phyloP scores from a whole-genome alignment of 1,140 invertebrate species.

The Caenorhabditis elegans region DNA sequence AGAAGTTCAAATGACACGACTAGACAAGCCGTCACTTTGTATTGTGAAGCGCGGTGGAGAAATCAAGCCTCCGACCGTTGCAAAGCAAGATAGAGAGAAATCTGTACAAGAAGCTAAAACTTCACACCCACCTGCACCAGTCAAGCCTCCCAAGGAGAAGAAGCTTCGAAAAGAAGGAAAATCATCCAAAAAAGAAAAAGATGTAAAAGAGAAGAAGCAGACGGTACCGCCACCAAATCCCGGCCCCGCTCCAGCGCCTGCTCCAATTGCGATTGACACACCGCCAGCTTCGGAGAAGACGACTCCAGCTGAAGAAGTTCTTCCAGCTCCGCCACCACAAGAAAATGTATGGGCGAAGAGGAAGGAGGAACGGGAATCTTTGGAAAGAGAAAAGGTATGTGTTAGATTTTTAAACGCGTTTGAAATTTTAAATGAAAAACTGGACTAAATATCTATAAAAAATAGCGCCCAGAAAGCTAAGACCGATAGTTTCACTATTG shows the following conservation, averaged over 20 bases:
- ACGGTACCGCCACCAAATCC: too few species aligned
- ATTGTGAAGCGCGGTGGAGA: constrained; percentile 4
- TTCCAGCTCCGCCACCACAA: constrained; percentile 43
- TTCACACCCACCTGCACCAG: not conserved
- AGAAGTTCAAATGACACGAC: constrained; percentile 46
- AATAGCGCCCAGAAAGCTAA: too few species aligned
- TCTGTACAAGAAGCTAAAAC: not conserved
- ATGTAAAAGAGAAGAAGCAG: not conserved
- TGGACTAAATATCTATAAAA: too few species aligned
- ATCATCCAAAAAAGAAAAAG: not conserved
- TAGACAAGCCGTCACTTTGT: constrained; percentile 36
- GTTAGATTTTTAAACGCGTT: constrained; percentile 41
- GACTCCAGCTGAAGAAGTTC: not conserved
- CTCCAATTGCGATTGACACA: not conserved
- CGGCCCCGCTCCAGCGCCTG: not conserved
- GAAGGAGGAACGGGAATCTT: constrained; percentile 54
- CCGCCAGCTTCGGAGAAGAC: not conserved
- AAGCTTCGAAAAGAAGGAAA: not conserved
- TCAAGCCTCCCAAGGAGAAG: not conserved
- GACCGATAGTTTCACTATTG: too few species aligned
- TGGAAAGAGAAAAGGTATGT: constrained; percentile 48
- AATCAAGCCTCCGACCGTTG: not conserved
- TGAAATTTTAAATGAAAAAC: too few species aligned
- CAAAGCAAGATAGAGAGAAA: not conserved
- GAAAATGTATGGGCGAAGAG: constrained; percentile 64